These are phyloP conservation scores for Sapajus apella DNA, from an alignment of 2,113 vertebrate species.

Conservation along the genomic window DNA sequence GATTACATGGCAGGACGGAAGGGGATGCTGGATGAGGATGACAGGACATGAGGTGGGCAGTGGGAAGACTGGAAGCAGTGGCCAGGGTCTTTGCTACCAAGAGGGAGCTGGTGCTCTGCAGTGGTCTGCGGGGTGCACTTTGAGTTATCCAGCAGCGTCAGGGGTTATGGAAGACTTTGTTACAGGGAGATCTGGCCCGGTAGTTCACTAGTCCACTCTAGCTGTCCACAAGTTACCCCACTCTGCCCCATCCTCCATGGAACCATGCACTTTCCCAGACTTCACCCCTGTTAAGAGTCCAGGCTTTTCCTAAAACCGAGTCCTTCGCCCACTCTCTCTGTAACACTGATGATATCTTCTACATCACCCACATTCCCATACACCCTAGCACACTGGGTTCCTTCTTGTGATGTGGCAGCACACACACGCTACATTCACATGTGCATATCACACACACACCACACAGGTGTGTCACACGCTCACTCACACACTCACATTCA, in stretches of 20 bases:
- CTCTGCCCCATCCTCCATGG: not conserved
- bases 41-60: not conserved
- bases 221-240: not conserved
- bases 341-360: not conserved
- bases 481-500: not conserved
- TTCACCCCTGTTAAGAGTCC: not conserved
- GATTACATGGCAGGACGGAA: not conserved
- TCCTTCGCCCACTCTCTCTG: not conserved
- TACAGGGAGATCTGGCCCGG: not conserved
- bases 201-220: not conserved
- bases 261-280: not conserved
- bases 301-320: not conserved
- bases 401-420: not conserved
- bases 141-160: not conserved
- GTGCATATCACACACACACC: not conserved
- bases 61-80: not conserved
- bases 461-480: not conserved
- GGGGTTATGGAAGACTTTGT: not conserved
- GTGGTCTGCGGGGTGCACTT: not conserved
- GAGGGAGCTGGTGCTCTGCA: not conserved
- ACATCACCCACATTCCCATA: not conserved
- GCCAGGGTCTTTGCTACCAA: not conserved
- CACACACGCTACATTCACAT: not conserved
- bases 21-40: not conserved
- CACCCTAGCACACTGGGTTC: rapidly evolving